phyloP scores from a whole-genome alignment of 2,797 vertebrate genomes.

The Halcyon leucocephala region DNA sequence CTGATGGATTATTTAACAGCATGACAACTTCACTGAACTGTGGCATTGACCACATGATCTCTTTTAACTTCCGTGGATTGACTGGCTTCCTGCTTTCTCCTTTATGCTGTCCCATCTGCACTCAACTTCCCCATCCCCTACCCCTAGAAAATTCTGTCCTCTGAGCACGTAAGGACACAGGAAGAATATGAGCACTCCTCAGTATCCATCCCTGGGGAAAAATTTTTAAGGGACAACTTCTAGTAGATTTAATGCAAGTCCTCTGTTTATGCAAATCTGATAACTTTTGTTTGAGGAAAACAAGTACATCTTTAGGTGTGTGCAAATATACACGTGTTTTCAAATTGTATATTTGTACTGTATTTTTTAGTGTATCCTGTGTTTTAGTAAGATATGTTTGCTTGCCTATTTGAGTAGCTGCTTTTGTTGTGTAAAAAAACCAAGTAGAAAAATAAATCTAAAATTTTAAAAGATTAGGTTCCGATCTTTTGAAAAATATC shows the following conservation, averaged over 20 bases:
- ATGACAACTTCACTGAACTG: background rate
- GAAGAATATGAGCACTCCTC: background rate
- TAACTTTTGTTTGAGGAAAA: background rate
- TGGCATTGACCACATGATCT: background rate
- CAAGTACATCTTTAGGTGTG: background rate
- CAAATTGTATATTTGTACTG: background rate
- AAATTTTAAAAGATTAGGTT: slow-evolving; percentile 60
- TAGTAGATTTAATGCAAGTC: background rate
- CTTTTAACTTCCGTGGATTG: background rate
- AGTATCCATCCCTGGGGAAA: background rate
- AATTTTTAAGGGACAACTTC: background rate
- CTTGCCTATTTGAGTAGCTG: slow-evolving; percentile 40
- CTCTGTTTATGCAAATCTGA: background rate
- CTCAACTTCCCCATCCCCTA: background rate
- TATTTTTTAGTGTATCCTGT: background rate
- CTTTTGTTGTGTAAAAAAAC: slow-evolving; percentile 62
- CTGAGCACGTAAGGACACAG: background rate
- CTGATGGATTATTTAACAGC: background rate
- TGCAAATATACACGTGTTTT: background rate
- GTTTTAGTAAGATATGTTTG: slow-evolving; percentile 10
- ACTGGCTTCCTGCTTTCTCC: background rate
- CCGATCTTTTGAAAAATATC: slow-evolving; percentile 74
- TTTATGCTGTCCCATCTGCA: background rate
- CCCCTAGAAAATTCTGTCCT: background rate
- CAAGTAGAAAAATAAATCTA: background rate